Evolutionary conservation across 2,113 vertebrate species (phyloP), one percentile per base, ranked within the genome.

Genomic region (Pelobates fuscus): DNA sequence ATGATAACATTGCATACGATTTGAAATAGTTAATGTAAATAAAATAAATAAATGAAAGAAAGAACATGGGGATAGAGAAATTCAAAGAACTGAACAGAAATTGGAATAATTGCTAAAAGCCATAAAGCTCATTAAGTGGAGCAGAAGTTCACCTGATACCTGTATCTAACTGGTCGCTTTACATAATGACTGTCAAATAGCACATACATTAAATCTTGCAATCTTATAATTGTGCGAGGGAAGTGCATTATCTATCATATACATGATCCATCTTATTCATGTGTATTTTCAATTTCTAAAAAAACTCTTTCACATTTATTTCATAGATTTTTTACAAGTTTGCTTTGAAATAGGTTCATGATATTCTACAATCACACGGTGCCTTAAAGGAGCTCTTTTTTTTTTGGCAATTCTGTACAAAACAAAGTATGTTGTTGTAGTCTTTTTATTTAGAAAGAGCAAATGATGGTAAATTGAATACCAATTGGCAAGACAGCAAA

Each of bases 1-100:
- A 78, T 86, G 88, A 73, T 86, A 86, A 87, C 88, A 81, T 55
- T 78, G 82, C 84, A 82, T 80, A 66, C 76, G 77, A 87, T 82
- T 73, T 80, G 84, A 85, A 86, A 86, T n/a, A 2, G 82, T 77
- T 76, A 85, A 67, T 81, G 82, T 73, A 82, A 86, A 78, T 3
- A 0, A 60, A 69, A 70, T 67, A 89, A 79, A 90, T 84, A 82
- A 87, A 86, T 84, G 77, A 86, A 84, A 81, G 74, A 78, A 82
- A 88, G 44, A 49, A 49, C 32, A 10, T 37, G 10, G 24, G n/a
- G 67, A 30, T 20, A 21, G 23, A 55, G 81, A 84, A 5, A 84
- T 84, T 83, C 55, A 0, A 78, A 61, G 67, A 81, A 82, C n/a
- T n/a, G n/a, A n/a, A n/a, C n/a, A n/a, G n/a, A n/a, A 87, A 78